A percentile compares a stretch with the other conserved stretches of the same genome.
Conservation (phyloP, 2,888 invertebrate genomes). For the Pristionchus maxplancki region DNA sequence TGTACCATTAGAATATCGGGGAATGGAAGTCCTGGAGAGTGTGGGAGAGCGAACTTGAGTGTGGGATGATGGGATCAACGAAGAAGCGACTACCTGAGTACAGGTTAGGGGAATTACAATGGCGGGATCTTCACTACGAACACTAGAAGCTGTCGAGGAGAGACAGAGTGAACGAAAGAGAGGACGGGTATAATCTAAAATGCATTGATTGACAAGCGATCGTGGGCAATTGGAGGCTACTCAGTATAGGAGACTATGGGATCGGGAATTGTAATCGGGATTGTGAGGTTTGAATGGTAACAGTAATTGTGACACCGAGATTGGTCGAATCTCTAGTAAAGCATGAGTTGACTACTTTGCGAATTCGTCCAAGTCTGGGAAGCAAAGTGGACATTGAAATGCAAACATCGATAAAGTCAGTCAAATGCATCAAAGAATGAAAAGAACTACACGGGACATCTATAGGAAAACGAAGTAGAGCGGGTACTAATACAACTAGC, state of each 20-base stretch:
- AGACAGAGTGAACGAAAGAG: neutral
- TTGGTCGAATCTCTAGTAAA: no score
- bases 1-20: neutral
- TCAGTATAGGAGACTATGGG: neutral
- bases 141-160: neutral
- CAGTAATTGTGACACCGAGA: neutral
- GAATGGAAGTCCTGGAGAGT: neutral
- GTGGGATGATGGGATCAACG: neutral
- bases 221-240: neutral
- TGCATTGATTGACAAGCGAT: neutral
- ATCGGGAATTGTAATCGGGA: neutral
- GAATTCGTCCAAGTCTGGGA: neutral
- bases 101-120: neutral
- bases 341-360: neutral
- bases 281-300: neutral
- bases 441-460: neutral
- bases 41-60: neutral
- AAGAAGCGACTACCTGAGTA: constrained; percentile 22
- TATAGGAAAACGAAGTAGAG: neutral
- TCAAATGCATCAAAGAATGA: no score
- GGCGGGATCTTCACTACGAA: constrained; percentile 17
- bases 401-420: neutral
- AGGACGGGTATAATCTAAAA: neutral
- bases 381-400: neutral
- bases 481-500: no score